Base-by-base conservation (phyloP, 2,888 invertebrate species). In the Tineola bisselliella region DNA sequence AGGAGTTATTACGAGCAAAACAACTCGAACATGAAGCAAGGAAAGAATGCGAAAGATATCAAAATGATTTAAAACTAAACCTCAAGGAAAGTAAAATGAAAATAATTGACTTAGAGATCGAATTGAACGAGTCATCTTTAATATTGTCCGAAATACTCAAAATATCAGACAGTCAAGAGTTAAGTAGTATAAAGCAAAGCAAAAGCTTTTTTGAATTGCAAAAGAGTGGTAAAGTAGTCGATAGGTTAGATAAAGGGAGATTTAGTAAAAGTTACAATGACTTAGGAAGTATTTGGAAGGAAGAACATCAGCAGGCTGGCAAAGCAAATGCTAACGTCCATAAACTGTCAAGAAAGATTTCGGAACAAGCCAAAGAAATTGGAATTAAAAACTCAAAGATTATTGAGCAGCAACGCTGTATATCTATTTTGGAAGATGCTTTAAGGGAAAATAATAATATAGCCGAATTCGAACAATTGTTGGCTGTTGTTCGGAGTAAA, bases 151-250 rank as follows among this genome's bases (percentile, higher is more conserved):
- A 89, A 68, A 72, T 87, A 15, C 70, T 84, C 54, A 87, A 87
- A 68, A 80, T 88, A 75, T 79, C 86, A 18, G 79, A 84, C 65
- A 75, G 81, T 62, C 74, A 75, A 66, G 79, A 81, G 61, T 67
- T 80, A 43, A 71, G 68, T 62, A 72, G 72, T 61, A 77, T 86
- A 63, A 83, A 84, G 68, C 77, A 82, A 62, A 81, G 83, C 64
- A 82, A 76, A 70, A 86, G 84, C 69, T 84, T 80, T 71, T 83
- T 83, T 66, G 87, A 86, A 68, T 70, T 87, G 64, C 87, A 88
- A 74, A 88, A 89, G 75, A 88, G 87, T 80, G 87, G 88, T 87
- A 89, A 87, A 87, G 87, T 88, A 84, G 88, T 84, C 74, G 86
- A 86, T 81, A 88, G 88, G 79, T 79, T 88, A 67, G 87, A 86